Evolutionary conservation across 2,888 invertebrate species (phyloP), one percentile per base, ranked within the genome.

Genomic region (Pammene fasciana): DNA sequence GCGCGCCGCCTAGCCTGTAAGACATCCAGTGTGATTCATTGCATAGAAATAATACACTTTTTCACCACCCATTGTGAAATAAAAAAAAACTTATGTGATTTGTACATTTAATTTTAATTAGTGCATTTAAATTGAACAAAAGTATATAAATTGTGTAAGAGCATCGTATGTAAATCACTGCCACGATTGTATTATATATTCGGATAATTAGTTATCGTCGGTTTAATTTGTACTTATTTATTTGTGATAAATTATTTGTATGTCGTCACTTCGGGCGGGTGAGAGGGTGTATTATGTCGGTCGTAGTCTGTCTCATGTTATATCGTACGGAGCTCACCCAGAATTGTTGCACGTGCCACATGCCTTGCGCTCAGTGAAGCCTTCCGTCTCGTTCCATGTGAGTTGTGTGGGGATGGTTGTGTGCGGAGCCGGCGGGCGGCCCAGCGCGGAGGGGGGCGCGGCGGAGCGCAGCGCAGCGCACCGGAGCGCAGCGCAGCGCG

Each of bases 121-220:
- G 84, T 86, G 87, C 87, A 87, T 89, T 87, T 86, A 85, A 84
- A 82, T 82, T 82, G 85, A 88, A 86, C 87, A 86, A 86, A 86
- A 82, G 77, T 75, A 75, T 72, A 75, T 77, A 81, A 84, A 82
- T 82, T 82, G 82, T 83, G 81, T 82, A 80, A 79, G 82, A 79
- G 83, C 82, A 82, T 84, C 18, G 84, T 83, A 81, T 81, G 82
- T 76, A 65, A 78, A 78, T 84, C 86, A 87, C 88, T 87, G 88
- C 89, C 88, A 85, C 81, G 75, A 76, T 75, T 82, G 83, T 85
- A 83, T 79, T 82, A 82, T 82, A 82, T 82, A 79, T 82, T 80
- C 77, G 81, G 82, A 82, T 81, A 78, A 78, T 82, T 81, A 77
- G 82, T 76, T 80, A 78, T 73, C 76, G 73, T 79, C 74, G 78